Evolutionary conservation across 1,140 invertebrate genomes (phyloP), one percentile per base, ranked within the genome.

Genomic region (Palaemon carinicauda): DNA sequence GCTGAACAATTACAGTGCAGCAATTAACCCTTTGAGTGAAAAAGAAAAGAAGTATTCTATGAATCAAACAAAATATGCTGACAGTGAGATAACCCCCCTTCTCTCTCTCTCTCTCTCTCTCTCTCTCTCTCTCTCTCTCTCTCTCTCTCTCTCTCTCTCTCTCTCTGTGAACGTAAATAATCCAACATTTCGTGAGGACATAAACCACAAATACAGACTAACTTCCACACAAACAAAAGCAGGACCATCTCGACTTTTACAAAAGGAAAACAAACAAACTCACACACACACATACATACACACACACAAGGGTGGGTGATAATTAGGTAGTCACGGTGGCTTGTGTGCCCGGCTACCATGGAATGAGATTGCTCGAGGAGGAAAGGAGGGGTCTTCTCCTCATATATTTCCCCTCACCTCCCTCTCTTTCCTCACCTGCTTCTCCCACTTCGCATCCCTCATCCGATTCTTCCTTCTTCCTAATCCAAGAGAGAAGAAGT

Each of bases 321-420:
- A 85, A 85, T 85, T 85, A 85, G 54, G 51, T 85, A 41, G 82
- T 85, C 56, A 85, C 82, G 73, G 33, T 71, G 82, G 82, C 75
- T 85, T 69, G 41, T 79, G 15, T 14, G 31, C 29, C 14, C 82
- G 52, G 19, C 29, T 50, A 24, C 33, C 82, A 56, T 85, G 82
- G 82, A 79, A 85, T 85, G 82, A 71, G 65, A 79, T 78, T 54
- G 54, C 82, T 41, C 41, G 41, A 41, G 41, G 41, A 41, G 41
- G 1, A 41, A 12, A 41, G 3, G 41, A 41, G 41, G 41, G 41
- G 41, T 60, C 54, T 41, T 69, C 74, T 31, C 51, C 56, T n/a
- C n/a, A n/a, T n/a, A 74, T 69, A 15, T 50, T 73, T 78, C 51
- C 21, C 27, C n/a, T 31, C 3, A 12, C 33, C 17, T 65, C 56